Evolutionary conservation across 2,113 vertebrate genomes (phyloP).

Genomic region (Callorhinus ursinus): DNA sequence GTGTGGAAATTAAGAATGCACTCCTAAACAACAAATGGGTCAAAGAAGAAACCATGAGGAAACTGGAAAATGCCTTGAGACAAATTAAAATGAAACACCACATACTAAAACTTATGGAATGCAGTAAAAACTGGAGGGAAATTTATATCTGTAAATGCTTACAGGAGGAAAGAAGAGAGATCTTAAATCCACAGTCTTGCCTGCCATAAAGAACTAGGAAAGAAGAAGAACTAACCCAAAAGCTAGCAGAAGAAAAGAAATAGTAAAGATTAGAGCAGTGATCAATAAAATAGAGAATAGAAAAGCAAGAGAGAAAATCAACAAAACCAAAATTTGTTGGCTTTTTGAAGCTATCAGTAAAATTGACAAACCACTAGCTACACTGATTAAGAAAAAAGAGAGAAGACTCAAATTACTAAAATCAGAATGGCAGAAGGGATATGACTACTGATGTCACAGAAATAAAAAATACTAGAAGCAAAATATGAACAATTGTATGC

Average conservation of each 20-base stretch:
- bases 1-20: not conserved
- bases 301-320: not conserved
- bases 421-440: not conserved
- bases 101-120: not conserved
- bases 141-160: not conserved
- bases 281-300: not conserved
- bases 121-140: not conserved
- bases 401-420: not conserved
- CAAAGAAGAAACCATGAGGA: not conserved
- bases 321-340: not conserved
- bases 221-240: not conserved
- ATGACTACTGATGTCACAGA: not conserved
- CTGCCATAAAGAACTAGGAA: not conserved
- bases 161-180: not conserved
- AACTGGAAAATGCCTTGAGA: constrained; percentile 6
- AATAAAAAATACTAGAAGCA: not conserved
- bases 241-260: not conserved
- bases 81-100: not conserved
- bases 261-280: not conserved
- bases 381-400: not conserved
- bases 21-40: not conserved
- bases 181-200: not conserved
- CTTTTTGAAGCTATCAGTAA: not conserved
- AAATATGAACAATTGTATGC: not conserved
- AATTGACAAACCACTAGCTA: not conserved